Base-by-base conservation (phyloP, 2,113 vertebrate species). In the Scatophagus argus region DNA sequence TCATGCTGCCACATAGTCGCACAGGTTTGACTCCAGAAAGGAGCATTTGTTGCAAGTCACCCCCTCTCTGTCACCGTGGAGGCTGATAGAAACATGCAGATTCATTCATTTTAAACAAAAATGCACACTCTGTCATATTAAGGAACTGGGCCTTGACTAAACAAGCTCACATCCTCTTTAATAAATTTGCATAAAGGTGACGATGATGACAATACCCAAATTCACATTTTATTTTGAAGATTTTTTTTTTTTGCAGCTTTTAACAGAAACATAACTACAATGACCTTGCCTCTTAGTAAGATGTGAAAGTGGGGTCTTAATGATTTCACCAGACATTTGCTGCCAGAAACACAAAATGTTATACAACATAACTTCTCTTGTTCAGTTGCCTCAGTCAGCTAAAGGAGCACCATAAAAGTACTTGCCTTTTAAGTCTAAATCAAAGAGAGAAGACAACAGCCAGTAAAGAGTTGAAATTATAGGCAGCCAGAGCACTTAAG, bases 391-490 rank as follows among this genome's bases (percentile, higher is more conserved):
- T 44, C 29, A 51, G 34, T 52, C 8, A 31, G 49, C 23, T 61
- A n/a, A 55, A 25, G 38, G 2, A 51, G n/a, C 19, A 5, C 8
- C 0, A 23, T 51, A 17, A n/a, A 16, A 46, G 47, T 32, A 19
- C 38, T 58, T 64, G 21, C 8, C 41, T 23, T 64, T 34, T 13
- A 12, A 49, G 19, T 47, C 32, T 13, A 46, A 80, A 74, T 77
- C 58, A 75, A 68, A 70, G 23, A 66, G 17, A 63, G 21, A 61
- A 49, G 32, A 64, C 12, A 16, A 81, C 9, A 63, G 17, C 60
- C 4, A 67, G 27, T 14, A 0, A 59, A 21, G 38, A 67, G 66
- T 52, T 61, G 2, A 76, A 60, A 55, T 69, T 4, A n/a, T 43
- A 12, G 11, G n/a, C 55, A 56, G n/a, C 36, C 23, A 25, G 60